phyloP scores from a whole-genome alignment of 2,888 invertebrate genomes.

The Athalia rosae region DNA sequence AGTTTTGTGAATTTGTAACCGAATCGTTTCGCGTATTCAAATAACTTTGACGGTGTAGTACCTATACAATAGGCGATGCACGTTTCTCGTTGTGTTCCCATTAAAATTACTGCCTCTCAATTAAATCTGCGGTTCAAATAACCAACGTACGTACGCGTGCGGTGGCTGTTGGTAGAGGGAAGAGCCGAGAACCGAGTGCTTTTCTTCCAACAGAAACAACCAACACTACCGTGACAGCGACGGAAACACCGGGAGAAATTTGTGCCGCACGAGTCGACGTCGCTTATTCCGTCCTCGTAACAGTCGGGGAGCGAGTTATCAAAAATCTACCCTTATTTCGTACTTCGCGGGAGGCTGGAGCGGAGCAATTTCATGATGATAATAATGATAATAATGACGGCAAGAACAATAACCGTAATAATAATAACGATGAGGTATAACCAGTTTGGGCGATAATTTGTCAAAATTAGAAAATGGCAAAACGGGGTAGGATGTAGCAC shows the following conservation, averaged over 20 bases:
- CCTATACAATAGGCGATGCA: background rate
- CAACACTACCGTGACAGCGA: no score
- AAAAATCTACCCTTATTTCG: no score
- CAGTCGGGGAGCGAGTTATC: no score
- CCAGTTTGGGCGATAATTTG: background rate
- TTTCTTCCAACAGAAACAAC: no score
- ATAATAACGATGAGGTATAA: background rate
- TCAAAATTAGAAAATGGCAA: background rate
- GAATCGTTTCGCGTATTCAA: constrained; percentile 31
- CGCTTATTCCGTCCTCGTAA: background rate
- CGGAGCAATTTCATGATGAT: no score
- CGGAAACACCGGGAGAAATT: background rate
- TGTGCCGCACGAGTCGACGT: background rate
- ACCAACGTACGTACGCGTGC: no score
- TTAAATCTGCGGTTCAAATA: constrained; percentile 1
- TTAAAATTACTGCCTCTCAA: constrained; percentile 32
- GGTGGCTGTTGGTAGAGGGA: no score
- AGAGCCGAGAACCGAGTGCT: no score
- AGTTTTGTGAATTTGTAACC: constrained; percentile 27
- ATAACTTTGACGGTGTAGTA: constrained; percentile 1
- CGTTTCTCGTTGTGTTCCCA: constrained; percentile 11
- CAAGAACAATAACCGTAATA: background rate
- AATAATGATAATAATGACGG: background rate
- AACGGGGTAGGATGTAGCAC: background rate
- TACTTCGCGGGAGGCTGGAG: no score